These are phyloP conservation scores for Cladopsammia gracilis DNA, from an alignment of 64 coral and sea anemone species.

Conservation along the genomic window DNA sequence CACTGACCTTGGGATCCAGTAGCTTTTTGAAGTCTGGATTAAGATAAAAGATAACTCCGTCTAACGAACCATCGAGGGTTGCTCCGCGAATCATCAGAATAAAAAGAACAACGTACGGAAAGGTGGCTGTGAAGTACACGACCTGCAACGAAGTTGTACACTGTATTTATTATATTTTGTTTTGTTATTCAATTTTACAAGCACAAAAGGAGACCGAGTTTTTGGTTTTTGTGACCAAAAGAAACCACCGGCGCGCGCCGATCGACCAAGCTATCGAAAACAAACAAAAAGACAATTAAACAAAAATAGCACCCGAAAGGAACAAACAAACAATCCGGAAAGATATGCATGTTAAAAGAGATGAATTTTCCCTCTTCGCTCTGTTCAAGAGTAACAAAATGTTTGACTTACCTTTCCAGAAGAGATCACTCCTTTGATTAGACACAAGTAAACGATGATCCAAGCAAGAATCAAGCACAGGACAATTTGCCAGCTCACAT, in stretches of 20 bases:
- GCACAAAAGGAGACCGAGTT: too few relatives aligned
- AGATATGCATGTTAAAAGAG: too few relatives aligned
- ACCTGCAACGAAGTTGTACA: conserved; percentile 31
- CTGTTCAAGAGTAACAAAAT: too few relatives aligned
- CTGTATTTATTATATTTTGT: too few relatives aligned
- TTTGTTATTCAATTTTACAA: too few relatives aligned
- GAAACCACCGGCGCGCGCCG: too few relatives aligned
- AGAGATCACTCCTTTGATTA: conserved; percentile 67
- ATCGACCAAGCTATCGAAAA: too few relatives aligned
- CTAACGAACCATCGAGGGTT: conserved; percentile 59
- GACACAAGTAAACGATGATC: conserved; percentile 69
- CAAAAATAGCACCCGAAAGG: too few relatives aligned
- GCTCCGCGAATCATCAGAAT: conserved; percentile 74
- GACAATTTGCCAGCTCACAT: conserved; percentile 60
- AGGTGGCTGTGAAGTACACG: conserved; percentile 72
- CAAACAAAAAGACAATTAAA: too few relatives aligned
- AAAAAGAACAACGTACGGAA: conserved; percentile 66
- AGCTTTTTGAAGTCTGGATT: conserved; percentile 41
- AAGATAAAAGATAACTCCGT: conserved; percentile 61
- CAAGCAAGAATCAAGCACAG: conserved; percentile 61
- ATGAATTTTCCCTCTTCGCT: too few relatives aligned
- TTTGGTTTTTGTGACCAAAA: too few relatives aligned
- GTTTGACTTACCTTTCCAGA: conserved; percentile 65
- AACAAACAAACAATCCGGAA: too few relatives aligned
- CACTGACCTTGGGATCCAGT: conserved; percentile 42